Evolutionary conservation across 2,888 invertebrate species (phyloP), one percentile per base, ranked within the genome.

Genomic region (Hydrotaea diabolus): DNA sequence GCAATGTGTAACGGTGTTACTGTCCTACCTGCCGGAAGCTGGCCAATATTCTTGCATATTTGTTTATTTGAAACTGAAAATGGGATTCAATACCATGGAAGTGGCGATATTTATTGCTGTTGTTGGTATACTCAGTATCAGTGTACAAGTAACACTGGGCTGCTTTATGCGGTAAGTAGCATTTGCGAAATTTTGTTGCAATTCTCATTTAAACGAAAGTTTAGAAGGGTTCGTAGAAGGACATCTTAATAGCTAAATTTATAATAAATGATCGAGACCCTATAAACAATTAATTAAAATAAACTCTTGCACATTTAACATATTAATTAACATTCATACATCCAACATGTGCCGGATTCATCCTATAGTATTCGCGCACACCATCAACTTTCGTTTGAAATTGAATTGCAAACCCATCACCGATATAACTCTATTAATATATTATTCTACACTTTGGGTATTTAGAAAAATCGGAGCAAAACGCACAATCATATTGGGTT

Each of bases 11-110:
- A 97, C 99, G 71, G 99, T 99, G 90, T 98, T 99, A 92, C 94
- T 99, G 80, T 99, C 99, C 23, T 99, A 99, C 93, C 94, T 99
- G 88, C 99, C 99, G 1, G 99, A 99, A 93, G 97, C 97, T 55
- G 99, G 99, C 87, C 98, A 99, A 93, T 99, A 99, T 93, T 99
- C 99, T 82, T 99, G 99, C 93, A 99, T 99, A 93, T 99, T 99
- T 94, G 99, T 99, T 89, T 99, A 99, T 93, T 94, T 99, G 88
- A 98, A 98, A 93, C 94, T 99, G 92, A 98, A 98, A 90, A 98
- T 99, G 96, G 98, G 97, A 87, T 99, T 99, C 93, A 96, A 96
- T 88, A 96, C 96, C 83, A 96, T 97, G 90, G 97, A 98, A 94
- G 99, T 99, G 89, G 98, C 99, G 79, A 96, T 98, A 88, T 99